Conservation (phyloP, 2,113 vertebrate species). For the Micromys minutus region DNA sequence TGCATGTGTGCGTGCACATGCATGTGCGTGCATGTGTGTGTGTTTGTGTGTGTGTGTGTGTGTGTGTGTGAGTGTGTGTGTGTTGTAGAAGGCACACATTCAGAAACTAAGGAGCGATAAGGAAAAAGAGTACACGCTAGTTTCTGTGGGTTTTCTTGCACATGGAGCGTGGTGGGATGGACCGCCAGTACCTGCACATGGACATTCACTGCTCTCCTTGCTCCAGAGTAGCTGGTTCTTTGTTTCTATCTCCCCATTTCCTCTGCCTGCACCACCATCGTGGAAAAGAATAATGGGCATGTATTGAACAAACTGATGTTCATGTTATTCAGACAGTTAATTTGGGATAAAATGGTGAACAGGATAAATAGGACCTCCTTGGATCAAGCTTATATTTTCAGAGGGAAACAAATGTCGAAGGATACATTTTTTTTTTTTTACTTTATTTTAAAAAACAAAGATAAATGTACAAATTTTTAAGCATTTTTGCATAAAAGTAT, state of each 20-base stretch:
- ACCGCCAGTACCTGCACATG: too few relatives aligned
- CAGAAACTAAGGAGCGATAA: not conserved
- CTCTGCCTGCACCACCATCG: not conserved
- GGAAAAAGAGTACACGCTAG: not conserved
- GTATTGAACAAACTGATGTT: not conserved
- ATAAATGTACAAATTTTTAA: too few relatives aligned
- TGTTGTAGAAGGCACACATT: not conserved
- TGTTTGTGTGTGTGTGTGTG: not conserved
- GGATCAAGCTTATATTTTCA: not conserved
- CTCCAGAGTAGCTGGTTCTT: not conserved
- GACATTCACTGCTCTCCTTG: not conserved
- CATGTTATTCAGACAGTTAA: not conserved
- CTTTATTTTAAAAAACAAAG: too few relatives aligned
- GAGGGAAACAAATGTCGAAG: not conserved
- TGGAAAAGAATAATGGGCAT: not conserved
- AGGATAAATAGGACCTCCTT: not conserved
- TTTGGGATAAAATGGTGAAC: not conserved
- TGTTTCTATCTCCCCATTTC: not conserved
- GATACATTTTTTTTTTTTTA: not conserved
- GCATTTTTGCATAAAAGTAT: too few relatives aligned
- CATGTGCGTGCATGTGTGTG: too few relatives aligned
- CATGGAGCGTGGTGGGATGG: accelerated
- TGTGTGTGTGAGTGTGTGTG: not conserved
- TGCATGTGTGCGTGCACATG: too few relatives aligned
- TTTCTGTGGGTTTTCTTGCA: not conserved